A percentile compares a stretch with the other conserved stretches of the same genome.
phyloP scores from a whole-genome alignment of 2,797 vertebrate genomes.

The Paratrypauchen microcephalus region DNA sequence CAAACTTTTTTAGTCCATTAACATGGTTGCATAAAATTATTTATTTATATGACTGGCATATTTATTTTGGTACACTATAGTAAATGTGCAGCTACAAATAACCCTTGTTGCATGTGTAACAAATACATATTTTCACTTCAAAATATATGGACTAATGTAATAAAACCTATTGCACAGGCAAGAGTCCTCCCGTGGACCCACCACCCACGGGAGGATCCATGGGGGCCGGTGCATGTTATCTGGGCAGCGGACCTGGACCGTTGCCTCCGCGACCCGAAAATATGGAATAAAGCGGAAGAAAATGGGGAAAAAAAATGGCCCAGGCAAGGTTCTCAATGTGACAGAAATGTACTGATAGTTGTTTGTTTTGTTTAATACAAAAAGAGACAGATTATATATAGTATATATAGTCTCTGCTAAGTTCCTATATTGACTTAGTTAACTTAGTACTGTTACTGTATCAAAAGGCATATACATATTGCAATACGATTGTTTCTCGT shows the following conservation, averaged over 20 bases:
- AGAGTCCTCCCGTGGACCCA: no score
- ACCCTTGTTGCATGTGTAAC: neutral
- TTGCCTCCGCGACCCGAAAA: no score
- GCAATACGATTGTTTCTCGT: no score
- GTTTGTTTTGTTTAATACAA: neutral
- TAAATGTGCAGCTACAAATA: neutral
- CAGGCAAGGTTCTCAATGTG: neutral
- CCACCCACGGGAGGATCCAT: no score
- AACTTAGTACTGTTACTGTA: no score
- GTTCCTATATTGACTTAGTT: neutral
- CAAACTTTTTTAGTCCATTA: conserved; percentile 18
- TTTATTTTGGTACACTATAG: conserved; percentile 9
- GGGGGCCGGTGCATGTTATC: no score
- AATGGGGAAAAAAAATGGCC: no score
- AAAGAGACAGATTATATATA: no score
- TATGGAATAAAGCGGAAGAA: no score
- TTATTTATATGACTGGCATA: neutral
- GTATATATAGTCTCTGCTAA: no score
- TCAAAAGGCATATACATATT: no score
- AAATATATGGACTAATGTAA: neutral
- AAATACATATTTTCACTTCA: neutral
- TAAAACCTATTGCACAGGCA: neutral
- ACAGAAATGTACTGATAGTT: neutral
- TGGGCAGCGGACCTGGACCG: no score
- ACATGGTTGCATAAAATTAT: conserved; percentile 56